These are phyloP conservation scores for Neocrepidodera transversa DNA, from an alignment of 2,888 invertebrate species.

Conservation along the genomic window DNA sequence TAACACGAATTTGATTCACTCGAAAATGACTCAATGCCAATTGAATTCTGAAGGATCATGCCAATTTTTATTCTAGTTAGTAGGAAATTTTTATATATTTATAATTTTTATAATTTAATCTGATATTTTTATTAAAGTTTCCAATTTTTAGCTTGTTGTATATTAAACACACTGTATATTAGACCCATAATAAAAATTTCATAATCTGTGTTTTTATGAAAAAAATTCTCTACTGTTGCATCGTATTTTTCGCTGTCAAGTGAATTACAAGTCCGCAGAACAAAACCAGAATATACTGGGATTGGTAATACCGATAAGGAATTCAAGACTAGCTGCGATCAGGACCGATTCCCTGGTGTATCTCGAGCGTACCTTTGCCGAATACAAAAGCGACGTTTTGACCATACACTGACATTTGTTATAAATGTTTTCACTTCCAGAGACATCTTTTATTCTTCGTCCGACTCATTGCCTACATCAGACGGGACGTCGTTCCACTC, in stretches of 20 bases:
- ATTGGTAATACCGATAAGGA: constrained; percentile 56
- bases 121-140: too few relatives aligned
- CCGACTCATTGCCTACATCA: constrained; percentile 46
- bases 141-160: too few relatives aligned
- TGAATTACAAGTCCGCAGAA: constrained; percentile 54
- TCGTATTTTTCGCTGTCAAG: constrained; percentile 27
- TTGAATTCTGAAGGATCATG: constrained; percentile 5
- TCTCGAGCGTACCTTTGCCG: constrained; percentile 35
- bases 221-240: background rate
- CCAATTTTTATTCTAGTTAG: too few relatives aligned
- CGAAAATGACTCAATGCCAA: background rate
- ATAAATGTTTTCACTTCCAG: constrained; percentile 51
- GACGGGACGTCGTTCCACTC: constrained; percentile 37
- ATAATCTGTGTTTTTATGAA: background rate
- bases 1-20: constrained; percentile 43
- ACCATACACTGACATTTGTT: constrained; percentile 51
- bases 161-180: too few relatives aligned
- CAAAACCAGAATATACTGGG: constrained; percentile 45
- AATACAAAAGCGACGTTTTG: constrained; percentile 53
- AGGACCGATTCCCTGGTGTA: constrained; percentile 44
- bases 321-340: constrained; percentile 52
- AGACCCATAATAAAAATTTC: background rate
- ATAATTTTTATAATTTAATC: too few relatives aligned
- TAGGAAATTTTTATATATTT: too few relatives aligned
- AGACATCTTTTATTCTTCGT: constrained; percentile 47